Conservation (phyloP, 1,140 invertebrate species). For the Rhizoglyphus robini region DNA sequence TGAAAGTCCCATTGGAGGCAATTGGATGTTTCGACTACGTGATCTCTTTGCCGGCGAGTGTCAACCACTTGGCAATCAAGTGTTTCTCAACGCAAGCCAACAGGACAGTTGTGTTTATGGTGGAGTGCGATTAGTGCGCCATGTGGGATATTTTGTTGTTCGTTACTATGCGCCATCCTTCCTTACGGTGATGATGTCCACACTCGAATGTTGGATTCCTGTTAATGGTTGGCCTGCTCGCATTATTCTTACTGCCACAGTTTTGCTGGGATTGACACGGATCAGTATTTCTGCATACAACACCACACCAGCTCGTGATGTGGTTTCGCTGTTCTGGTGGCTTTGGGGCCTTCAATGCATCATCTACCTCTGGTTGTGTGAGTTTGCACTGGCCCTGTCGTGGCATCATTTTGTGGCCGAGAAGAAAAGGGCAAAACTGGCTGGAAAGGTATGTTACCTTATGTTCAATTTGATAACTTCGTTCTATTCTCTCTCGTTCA, state of each 20-base stretch:
- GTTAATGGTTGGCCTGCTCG: not conserved
- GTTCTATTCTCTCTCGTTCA: not conserved
- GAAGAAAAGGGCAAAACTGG: not conserved
- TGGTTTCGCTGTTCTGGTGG: conserved; percentile 20
- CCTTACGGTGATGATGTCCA: not conserved
- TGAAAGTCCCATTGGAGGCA: not conserved
- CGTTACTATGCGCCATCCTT: conserved; percentile 25
- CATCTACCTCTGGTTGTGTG: conserved; percentile 11
- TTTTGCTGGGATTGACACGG: not conserved
- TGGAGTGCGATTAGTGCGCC: conserved; percentile 19
- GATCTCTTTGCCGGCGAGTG: not conserved
- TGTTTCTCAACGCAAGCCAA: too few species aligned
- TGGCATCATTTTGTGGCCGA: conserved; percentile 15
- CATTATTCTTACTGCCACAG: not conserved
- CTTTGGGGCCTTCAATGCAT: conserved; percentile 16
- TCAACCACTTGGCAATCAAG: not conserved
- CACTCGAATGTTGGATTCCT: not conserved
- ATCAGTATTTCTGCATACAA: not conserved
- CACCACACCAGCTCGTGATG: not conserved
- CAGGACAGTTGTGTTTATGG: conserved; percentile 16
- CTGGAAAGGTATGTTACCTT: not conserved
- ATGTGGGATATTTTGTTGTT: conserved; percentile 25
- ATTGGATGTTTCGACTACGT: not conserved
- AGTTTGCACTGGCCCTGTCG: conserved; percentile 11
- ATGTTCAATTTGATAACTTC: not conserved